Base-by-base conservation (phyloP, 2,888 invertebrate genomes). In the Quadriops clusia region DNA sequence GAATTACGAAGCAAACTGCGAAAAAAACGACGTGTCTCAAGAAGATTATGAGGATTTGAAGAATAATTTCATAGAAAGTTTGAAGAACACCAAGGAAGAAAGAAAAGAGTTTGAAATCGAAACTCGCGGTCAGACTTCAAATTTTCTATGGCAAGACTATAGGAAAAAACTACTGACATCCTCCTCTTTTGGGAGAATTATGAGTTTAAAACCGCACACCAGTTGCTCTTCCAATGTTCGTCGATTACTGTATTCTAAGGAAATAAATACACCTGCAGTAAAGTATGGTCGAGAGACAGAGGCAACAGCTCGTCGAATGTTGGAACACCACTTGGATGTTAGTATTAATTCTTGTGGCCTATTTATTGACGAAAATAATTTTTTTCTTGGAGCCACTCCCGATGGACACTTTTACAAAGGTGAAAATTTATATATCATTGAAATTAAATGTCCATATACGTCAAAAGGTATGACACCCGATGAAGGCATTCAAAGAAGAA, bases 401-500 rank as follows among this genome's bases (percentile, higher is more conserved):
- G 22, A 22, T 6, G 22, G 22, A 22, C 9, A 10, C 9, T 10
- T 22, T 6, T 5, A 22, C 22, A 6, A 6, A 22, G 22, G 3
- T 5, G 11, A 5, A 6, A n/a, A n/a, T n/a, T n/a, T n/a, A n/a
- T 10, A 5, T 5, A 10, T 22, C 5, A 11, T 22, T 6, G 22
- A 22, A 22, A 22, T 22, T 22, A 22, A 22, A 6, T 22, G 22
- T 22, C 22, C 22, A 6, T 22, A 22, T 6, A 10, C 22, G n/a
- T n/a, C n/a, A n/a, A n/a, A n/a, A n/a, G n/a, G n/a, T n/a, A n/a
- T n/a, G n/a, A n/a, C n/a, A n/a, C n/a, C n/a, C n/a, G n/a, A n/a
- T n/a, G n/a, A n/a, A n/a, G n/a, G n/a, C n/a, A n/a, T n/a, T n/a
- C n/a, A n/a, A n/a, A n/a, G n/a, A n/a, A n/a, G n/a, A n/a, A n/a